Evolutionary conservation across 2,113 vertebrate species (phyloP).

Genomic region (Paracanthobrama guichenoti): DNA sequence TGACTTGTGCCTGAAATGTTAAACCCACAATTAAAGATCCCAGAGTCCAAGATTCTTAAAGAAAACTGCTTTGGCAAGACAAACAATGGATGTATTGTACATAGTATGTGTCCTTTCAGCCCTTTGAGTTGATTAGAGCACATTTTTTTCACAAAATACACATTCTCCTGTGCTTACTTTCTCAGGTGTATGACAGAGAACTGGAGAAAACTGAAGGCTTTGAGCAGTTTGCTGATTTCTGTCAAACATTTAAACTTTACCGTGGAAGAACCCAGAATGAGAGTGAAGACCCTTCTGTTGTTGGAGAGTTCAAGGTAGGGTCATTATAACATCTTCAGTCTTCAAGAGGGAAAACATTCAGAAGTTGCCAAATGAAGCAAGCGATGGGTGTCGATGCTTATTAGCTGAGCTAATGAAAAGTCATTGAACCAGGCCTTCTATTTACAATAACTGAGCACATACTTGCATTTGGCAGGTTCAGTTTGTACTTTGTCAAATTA

Average conservation of each 20-base stretch:
- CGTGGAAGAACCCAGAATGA: slow-evolving; percentile 86
- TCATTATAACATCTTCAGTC: background rate
- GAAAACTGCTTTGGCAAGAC: slow-evolving; percentile 27
- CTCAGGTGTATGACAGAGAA: slow-evolving; percentile 84
- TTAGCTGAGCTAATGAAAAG: slow-evolving; percentile 27
- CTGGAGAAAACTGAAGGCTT: slow-evolving; percentile 85
- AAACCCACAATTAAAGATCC: slow-evolving; percentile 36
- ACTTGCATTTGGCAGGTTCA: slow-evolving; percentile 8
- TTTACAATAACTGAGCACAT: background rate
- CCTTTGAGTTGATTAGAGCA: slow-evolving; percentile 28
- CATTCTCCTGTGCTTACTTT: background rate
- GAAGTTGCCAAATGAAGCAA: slow-evolving; percentile 21
- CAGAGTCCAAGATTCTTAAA: slow-evolving; percentile 17
- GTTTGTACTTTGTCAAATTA: slow-evolving; percentile 43
- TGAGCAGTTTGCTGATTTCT: slow-evolving; percentile 87
- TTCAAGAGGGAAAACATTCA: background rate
- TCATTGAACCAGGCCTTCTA: background rate
- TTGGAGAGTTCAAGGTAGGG: slow-evolving; percentile 94
- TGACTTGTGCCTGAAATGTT: slow-evolving; percentile 37
- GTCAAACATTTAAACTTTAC: slow-evolving; percentile 89
- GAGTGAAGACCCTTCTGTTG: slow-evolving; percentile 86
- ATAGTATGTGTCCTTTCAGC: slow-evolving; percentile 6
- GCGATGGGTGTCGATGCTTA: background rate
- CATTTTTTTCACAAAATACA: background rate
- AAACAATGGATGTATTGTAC: slow-evolving; percentile 46